Conservation (phyloP, 2,797 vertebrate genomes). For the Labeo calbasu region DNA sequence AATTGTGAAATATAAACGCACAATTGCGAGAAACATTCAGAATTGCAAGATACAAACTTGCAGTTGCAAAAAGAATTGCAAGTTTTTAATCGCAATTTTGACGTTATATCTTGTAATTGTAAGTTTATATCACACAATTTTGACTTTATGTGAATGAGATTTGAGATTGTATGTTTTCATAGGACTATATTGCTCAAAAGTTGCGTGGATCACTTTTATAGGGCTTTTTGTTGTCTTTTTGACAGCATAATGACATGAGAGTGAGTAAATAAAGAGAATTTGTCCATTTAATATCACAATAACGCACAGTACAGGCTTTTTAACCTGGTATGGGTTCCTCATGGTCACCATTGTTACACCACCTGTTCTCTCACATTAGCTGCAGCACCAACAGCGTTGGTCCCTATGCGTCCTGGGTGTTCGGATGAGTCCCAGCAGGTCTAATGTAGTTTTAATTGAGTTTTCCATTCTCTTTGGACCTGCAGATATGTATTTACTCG, state of each 20-base stretch:
- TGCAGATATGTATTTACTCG: constrained; percentile 19
- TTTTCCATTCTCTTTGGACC: constrained; percentile 22
- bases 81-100: no score
- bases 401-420: constrained; percentile 8
- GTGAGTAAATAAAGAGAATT: constrained; percentile 4
- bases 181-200: not conserved
- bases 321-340: constrained; percentile 1
- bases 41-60: no score
- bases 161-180: not conserved
- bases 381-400: not conserved
- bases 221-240: not conserved
- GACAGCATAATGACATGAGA: not conserved
- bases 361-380: constrained; percentile 27
- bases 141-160: no score
- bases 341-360: constrained; percentile 2
- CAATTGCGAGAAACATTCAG: no score
- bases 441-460: constrained; percentile 35
- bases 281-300: constrained; percentile 1
- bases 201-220: not conserved
- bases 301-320: not conserved
- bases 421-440: constrained; percentile 13
- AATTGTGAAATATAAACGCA: no score
- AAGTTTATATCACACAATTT: no score
- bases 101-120: no score
- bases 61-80: no score